Conservation (phyloP, 2,888 invertebrate species). For the Allygus modestus region DNA sequence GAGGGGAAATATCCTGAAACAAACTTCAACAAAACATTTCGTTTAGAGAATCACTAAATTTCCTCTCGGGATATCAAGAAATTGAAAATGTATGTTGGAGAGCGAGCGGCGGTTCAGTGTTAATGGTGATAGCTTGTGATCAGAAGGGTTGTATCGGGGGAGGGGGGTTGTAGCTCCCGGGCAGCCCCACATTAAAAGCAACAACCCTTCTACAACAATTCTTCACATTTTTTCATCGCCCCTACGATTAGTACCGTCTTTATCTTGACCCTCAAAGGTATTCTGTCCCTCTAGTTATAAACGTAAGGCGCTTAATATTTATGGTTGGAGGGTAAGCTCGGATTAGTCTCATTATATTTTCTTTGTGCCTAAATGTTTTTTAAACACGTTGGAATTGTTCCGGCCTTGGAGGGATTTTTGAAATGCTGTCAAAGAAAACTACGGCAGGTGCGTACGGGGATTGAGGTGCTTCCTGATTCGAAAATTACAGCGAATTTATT, state of each 20-base stretch:
- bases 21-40: too few relatives aligned
- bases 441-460: not conserved
- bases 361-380: constrained; percentile 43
- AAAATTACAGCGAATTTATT: too few relatives aligned
- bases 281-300: constrained; percentile 17
- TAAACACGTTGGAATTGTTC: constrained; percentile 20
- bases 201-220: constrained; percentile 38
- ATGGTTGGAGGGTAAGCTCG: constrained; percentile 12
- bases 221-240: constrained; percentile 19
- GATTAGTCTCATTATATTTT: constrained; percentile 30
- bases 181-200: constrained; percentile 21
- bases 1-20: too few relatives aligned
- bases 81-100: constrained; percentile 3
- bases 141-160: constrained; percentile 18
- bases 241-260: constrained; percentile 38
- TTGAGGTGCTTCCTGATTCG: too few relatives aligned
- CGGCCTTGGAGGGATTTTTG: not conserved
- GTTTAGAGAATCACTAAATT: not conserved
- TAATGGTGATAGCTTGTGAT: constrained; percentile 35
- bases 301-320: constrained; percentile 32
- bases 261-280: constrained; percentile 43
- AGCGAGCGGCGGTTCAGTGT: not conserved
- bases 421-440: not conserved
- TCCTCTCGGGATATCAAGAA: not conserved
- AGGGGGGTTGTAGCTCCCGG: not conserved